Base-by-base conservation (phyloP, 2,113 vertebrate genomes). In the Coreoperca whiteheadi region DNA sequence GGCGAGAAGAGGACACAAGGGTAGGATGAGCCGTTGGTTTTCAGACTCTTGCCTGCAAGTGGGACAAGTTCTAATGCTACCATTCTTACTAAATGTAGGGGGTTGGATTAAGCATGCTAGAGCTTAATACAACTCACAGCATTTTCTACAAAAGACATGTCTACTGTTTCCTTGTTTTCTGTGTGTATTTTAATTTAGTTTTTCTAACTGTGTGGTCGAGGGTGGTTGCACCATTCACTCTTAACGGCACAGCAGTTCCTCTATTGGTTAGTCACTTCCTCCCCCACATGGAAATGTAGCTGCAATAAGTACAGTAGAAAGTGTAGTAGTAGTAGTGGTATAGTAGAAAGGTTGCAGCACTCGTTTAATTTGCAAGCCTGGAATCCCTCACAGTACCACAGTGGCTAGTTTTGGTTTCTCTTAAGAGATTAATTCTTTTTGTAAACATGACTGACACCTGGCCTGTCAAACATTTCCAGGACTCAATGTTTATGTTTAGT, bases 1-100 rank as follows among this genome's bases (percentile, higher is more conserved):
- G 96, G 85, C 97, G 93, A 34, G 95, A 96, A 0, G 97, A 98
- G 48, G 97, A 98, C 77, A 89, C 96, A 1, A 96, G 95, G 97
- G 98, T 99, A 91, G n/a, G 87, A 66, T 21, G n/a, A 34, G 48
- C 8, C 12, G 30, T 0, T 18, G 2, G 1, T 71, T 74, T 69
- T 34, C 15, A 74, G 5, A 57, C 1, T 4, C 32, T 66, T 2
- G 30, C 46, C 16, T 39, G 18, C 21, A 65, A 30, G 28, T 68
- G 21, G 21, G 48, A 30, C 68, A 64, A 41, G 3, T 71, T 20
- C 11, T 21, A 23, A 32, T 25, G 14, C 30, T 37, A 12, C 54
- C 9, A 2, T 8, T 37, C 3, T 21, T 48, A 65, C 20, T 53
- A 51, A 8, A 59, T 30, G 30, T 16, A 20, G 21, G 46, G 3